A percentile compares a stretch with the other conserved stretches of the same genome.
Conservation (phyloP, 2,888 invertebrate species). For the Onchidella celtica region DNA sequence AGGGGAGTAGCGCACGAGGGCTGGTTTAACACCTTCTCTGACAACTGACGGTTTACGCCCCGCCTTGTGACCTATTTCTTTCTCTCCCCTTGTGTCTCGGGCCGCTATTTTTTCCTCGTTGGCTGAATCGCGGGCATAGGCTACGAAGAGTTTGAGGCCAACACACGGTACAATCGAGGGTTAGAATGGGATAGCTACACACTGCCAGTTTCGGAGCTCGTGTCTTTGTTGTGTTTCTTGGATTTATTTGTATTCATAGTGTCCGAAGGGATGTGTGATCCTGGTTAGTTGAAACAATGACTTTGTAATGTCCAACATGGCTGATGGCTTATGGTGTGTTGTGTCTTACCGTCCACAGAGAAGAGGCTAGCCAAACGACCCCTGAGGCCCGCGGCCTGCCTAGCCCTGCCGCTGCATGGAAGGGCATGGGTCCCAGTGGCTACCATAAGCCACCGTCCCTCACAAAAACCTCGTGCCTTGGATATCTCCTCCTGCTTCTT, state of each 20-base stretch:
- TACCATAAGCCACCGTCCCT: constrained; percentile 59
- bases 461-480: constrained; percentile 41
- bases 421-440: constrained; percentile 64
- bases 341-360: constrained; percentile 42
- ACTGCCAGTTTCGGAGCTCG: neutral
- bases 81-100: neutral
- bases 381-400: constrained; percentile 53
- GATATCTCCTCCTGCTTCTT: constrained; percentile 34
- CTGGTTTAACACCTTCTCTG: constrained; percentile 52
- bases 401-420: constrained; percentile 59
- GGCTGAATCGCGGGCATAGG: neutral
- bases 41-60: constrained; percentile 52
- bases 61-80: constrained; percentile 52
- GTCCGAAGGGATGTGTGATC: constrained; percentile 19
- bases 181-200: constrained; percentile 37
- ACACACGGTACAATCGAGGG: constrained; percentile 17
- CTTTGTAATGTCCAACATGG: constrained; percentile 8
- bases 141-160: constrained; percentile 18
- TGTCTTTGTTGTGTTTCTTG: constrained; percentile 25
- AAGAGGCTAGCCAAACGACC: constrained; percentile 47
- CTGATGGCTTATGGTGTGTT: constrained; percentile 49
- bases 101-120: constrained; percentile 16
- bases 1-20: constrained; percentile 4
- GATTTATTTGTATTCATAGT: neutral
- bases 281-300: constrained; percentile 2